Conservation (phyloP, 2,888 invertebrate species). For the Monochamus alternatus region DNA sequence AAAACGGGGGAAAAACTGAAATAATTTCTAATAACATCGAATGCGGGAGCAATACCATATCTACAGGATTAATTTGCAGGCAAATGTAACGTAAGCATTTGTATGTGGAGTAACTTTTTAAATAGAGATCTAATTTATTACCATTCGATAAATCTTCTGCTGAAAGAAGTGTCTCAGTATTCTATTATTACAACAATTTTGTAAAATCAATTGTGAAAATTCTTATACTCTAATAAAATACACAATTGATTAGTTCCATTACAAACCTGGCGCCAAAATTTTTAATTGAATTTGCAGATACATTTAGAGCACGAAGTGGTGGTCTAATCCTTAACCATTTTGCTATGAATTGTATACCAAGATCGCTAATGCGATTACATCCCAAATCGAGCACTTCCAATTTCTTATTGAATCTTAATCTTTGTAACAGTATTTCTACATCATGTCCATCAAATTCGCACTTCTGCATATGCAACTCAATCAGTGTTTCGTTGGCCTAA, state of each 20-base stretch:
- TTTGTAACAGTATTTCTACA: constrained; percentile 73
- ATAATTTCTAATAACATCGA: too few species aligned
- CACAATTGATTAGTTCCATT: background rate
- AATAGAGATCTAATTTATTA: too few species aligned
- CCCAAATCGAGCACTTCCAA: constrained; percentile 76
- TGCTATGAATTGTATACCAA: constrained; percentile 74
- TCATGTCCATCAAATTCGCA: constrained; percentile 76
- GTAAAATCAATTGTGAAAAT: background rate
- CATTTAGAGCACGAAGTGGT: constrained; percentile 71
- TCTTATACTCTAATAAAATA: background rate
- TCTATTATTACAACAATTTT: too few species aligned
- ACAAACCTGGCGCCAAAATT: constrained; percentile 73
- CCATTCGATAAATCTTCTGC: too few species aligned
- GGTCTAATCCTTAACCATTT: constrained; percentile 74
- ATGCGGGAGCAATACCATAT: too few species aligned
- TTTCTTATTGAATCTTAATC: constrained; percentile 72
- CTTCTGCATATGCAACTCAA: constrained; percentile 76
- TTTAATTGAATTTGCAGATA: constrained; percentile 75
- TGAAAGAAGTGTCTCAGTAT: too few species aligned
- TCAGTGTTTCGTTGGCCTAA: constrained; percentile 69
- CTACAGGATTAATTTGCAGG: too few species aligned
- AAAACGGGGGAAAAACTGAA: too few species aligned
- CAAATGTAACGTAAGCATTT: too few species aligned
- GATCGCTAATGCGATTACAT: constrained; percentile 76
- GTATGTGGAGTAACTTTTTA: too few species aligned